Evolutionary conservation across 2,888 invertebrate species (phyloP).

Genomic region (Thereva nobilitata): DNA sequence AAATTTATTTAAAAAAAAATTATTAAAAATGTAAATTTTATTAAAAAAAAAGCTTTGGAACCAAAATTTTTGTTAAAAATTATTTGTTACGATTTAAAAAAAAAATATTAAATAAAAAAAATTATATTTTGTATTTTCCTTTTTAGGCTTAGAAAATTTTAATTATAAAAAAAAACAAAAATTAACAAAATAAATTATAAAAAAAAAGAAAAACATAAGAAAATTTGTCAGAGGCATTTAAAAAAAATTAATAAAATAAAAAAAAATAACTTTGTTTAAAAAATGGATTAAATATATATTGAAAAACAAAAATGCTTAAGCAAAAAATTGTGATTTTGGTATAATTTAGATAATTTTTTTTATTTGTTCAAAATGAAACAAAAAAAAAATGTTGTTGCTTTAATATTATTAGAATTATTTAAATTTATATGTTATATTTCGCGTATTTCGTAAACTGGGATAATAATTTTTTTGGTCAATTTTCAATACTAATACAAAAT

Average conservation of each 20-base stretch:
- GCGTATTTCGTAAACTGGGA: too few species aligned
- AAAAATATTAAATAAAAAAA: constrained; percentile 15
- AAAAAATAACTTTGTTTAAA: constrained; percentile 18
- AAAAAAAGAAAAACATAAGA: constrained; percentile 13
- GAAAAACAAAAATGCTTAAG: too few species aligned
- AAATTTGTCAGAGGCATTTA: constrained; percentile 26
- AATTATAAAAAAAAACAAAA: constrained; percentile 21
- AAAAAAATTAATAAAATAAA: constrained; percentile 22
- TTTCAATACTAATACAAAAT: too few species aligned
- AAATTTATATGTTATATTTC: too few species aligned
- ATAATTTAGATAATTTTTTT: too few species aligned
- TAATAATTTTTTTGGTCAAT: too few species aligned
- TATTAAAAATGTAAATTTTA: constrained; percentile 15
- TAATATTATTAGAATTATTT: too few species aligned
- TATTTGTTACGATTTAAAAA: constrained; percentile 3
- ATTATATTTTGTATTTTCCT: not conserved
- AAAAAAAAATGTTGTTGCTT: too few species aligned
- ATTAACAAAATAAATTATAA: constrained; percentile 21
- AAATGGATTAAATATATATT: too few species aligned
- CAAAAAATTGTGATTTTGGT: too few species aligned
- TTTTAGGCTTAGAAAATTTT: constrained; percentile 9
- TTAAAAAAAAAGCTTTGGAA: constrained; percentile 21
- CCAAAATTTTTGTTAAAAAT: constrained; percentile 19
- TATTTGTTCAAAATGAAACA: too few species aligned
- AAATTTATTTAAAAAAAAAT: not conserved